phyloP scores from a whole-genome alignment of 2,797 vertebrate genomes.

The Eleutherodactylus coqui region DNA sequence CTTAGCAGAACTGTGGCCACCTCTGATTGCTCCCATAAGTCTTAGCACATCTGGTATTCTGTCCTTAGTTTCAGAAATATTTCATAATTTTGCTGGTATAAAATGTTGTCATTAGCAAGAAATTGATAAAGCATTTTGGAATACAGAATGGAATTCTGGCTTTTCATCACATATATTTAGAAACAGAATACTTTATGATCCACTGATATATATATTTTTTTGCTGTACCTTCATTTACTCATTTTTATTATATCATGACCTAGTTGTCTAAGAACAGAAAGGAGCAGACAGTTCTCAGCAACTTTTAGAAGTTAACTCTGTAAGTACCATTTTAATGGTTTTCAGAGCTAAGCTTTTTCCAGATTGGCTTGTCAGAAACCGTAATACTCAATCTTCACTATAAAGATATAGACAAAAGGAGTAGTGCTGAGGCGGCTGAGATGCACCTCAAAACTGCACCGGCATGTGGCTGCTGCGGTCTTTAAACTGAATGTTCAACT shows the following conservation, averaged over 20 bases:
- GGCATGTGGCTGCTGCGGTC: no score
- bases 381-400: background rate
- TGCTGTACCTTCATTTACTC: background rate
- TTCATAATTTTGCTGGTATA: conserved; percentile 92
- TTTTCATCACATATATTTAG: conserved; percentile 61
- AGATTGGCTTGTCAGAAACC: background rate
- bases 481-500: no score
- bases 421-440: no score
- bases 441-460: no score
- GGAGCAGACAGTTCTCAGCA: background rate
- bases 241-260: conserved; percentile 19
- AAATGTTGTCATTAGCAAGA: conserved; percentile 86
- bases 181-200: background rate
- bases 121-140: conserved; percentile 81
- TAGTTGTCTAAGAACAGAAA: background rate
- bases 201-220: background rate
- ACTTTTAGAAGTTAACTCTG: background rate
- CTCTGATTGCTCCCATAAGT: conserved; percentile 99
- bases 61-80: conserved; percentile 94
- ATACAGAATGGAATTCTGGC: conserved; percentile 38
- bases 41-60: conserved; percentile 94
- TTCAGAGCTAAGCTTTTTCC: background rate
- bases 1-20: conserved; percentile 91
- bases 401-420: background rate
- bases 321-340: background rate